Evolutionary conservation across 1,140 invertebrate species (phyloP), one percentile per base, ranked within the genome.

Genomic region (Potamilus streckersoni): DNA sequence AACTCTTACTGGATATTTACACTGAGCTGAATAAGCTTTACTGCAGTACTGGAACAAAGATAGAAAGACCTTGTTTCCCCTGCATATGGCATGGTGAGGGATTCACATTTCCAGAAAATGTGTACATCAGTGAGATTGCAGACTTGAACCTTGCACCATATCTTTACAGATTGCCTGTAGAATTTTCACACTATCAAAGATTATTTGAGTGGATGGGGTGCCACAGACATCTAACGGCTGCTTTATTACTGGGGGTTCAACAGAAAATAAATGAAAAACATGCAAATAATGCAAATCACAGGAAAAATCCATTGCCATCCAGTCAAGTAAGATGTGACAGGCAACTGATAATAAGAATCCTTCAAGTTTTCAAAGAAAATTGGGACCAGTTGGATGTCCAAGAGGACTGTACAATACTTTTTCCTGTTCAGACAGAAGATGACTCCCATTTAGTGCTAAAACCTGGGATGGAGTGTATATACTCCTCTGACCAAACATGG

Each of bases 401-500:
- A 12, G 71, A 68, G 16, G 59, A 57, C n/a, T 49, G 27, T 17
- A 59, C 82, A 11, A 23, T 67, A 64, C 69, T 83, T 23, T 65
- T 69, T 17, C 73, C 71, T 49, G 78, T 78, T 16, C 56, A 73
- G 8, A 67, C 80, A 4, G 79, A 77, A 57, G 76, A 71, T 17
- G 68, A 56, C 68, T 74, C 31, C 57, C 15, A 23, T 0, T 20
- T 77, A 11, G 49, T n/a, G 63, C 61, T 80, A 11, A 17, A 66
- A 8, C 64, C 67, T 11, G 27, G 55, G 1, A 66, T 70, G 1
- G 74, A 76, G 20, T 69, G 72, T 55, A 76, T 72, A 59, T 77
- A 82, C 57, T 76, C 71, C 58, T 81, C 83, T 63, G 67, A 73
- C 20, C 61, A 82, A 19, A 56, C 66, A 13, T 79, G 77, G 57